These are phyloP conservation scores for Desmodus rotundus DNA, from an alignment of 2,113 vertebrate species.

Conservation along the genomic window DNA sequence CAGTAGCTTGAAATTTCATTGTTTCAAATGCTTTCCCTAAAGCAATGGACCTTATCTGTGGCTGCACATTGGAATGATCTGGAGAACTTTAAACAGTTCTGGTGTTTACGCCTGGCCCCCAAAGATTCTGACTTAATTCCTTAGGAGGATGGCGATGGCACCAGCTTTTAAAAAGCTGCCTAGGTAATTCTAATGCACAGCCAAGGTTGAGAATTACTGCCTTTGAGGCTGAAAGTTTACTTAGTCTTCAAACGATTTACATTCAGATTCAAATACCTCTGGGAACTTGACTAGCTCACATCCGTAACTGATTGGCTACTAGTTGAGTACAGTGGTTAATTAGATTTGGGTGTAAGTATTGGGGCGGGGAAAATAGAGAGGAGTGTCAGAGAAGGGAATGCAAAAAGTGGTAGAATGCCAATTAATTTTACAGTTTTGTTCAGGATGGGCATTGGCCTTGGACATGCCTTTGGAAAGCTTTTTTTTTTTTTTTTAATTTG, in stretches of 20 bases:
- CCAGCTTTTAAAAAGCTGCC: slow-evolving; percentile 18
- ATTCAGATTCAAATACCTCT: slow-evolving; percentile 15
- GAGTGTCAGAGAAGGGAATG: not conserved
- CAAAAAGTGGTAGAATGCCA: not conserved
- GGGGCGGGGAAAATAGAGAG: not conserved
- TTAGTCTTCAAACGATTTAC: slow-evolving; percentile 29
- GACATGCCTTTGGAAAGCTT: not conserved
- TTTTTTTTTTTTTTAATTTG: not conserved
- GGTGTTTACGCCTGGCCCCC: not conserved
- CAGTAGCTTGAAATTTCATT: not conserved
- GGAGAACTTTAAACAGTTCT: not conserved
- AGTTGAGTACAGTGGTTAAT: not conserved
- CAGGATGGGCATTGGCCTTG: not conserved
- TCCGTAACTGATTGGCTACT: not conserved
- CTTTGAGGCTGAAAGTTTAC: slow-evolving; percentile 21
- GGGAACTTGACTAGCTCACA: not conserved
- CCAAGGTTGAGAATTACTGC: not conserved
- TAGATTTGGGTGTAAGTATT: not conserved
- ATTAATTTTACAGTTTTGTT: not conserved
- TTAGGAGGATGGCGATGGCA: not conserved
- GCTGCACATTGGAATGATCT: not conserved
- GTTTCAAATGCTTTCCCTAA: slow-evolving; percentile 5
- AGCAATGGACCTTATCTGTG: not conserved
- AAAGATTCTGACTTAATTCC: not conserved
- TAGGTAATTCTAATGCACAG: not conserved